Evolutionary conservation across 2,797 vertebrate species (phyloP).

Genomic region (Chelon labrosus): DNA sequence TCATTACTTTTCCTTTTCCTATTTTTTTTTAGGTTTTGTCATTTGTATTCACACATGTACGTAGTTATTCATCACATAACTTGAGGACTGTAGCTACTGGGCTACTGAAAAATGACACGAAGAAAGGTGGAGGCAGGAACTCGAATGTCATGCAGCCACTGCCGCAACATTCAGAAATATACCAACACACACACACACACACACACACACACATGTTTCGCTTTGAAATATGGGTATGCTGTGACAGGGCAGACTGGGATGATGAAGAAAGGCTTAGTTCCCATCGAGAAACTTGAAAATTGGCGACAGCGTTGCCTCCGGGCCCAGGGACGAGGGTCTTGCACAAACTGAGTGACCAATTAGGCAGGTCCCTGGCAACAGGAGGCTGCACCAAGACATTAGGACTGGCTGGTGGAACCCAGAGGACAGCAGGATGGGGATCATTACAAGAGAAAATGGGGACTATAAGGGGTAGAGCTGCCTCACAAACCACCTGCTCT

Average conservation of each 20-base stretch:
- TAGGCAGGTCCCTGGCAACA: slow-evolving; percentile 41
- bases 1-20: not conserved
- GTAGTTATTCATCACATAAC: slow-evolving; percentile 1
- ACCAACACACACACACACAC: slow-evolving; percentile 10
- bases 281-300: slow-evolving; percentile 38
- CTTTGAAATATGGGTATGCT: slow-evolving; percentile 19
- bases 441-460: slow-evolving; percentile 58
- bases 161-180: slow-evolving; percentile 30
- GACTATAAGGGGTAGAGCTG: slow-evolving; percentile 27
- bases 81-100: slow-evolving; percentile 4
- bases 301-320: slow-evolving; percentile 21
- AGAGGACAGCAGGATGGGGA: slow-evolving; percentile 35
- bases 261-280: slow-evolving; percentile 32
- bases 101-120: slow-evolving; percentile 29
- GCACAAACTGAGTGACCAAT: slow-evolving; percentile 66
- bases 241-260: slow-evolving; percentile 31
- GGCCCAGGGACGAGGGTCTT: slow-evolving; percentile 10
- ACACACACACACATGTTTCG: not conserved
- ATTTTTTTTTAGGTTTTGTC: not conserved
- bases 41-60: not conserved
- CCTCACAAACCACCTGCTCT: slow-evolving; percentile 40
- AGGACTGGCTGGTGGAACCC: slow-evolving; percentile 33
- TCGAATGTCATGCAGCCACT: slow-evolving; percentile 16
- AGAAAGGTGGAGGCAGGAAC: slow-evolving; percentile 18
- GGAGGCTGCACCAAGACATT: slow-evolving; percentile 30